phyloP scores from a whole-genome alignment of 2,888 invertebrate genomes.

The Drymonia ruficornis region DNA sequence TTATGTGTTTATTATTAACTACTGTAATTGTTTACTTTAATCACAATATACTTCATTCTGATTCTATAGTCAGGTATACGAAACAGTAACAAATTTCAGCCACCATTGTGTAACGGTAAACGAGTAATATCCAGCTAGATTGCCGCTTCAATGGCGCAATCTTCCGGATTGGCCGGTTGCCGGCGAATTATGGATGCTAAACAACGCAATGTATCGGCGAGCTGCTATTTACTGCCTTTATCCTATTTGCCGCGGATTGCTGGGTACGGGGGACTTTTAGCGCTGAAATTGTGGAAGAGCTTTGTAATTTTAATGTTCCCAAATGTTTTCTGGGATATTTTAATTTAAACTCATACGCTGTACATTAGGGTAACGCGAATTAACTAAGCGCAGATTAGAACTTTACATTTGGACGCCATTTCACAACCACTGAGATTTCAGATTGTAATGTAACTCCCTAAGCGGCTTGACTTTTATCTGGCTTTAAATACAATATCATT shows the following conservation, averaged over 20 bases:
- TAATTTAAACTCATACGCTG: no score
- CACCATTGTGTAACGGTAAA: slow-evolving; percentile 23
- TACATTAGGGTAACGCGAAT: no score
- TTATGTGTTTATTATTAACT: no score
- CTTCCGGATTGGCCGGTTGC: slow-evolving; percentile 37
- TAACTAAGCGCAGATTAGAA: no score
- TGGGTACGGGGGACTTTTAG: slow-evolving; percentile 16
- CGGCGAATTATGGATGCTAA: slow-evolving; percentile 36
- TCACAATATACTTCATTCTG: not conserved
- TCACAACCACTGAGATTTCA: no score
- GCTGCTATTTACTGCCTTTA: slow-evolving; percentile 36
- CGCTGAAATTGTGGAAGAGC: not conserved
- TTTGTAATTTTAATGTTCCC: not conserved
- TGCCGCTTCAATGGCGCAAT: slow-evolving; percentile 35
- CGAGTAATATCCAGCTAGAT: slow-evolving; percentile 32
- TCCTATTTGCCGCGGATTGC: slow-evolving; percentile 29
- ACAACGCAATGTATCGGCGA: slow-evolving; percentile 35
- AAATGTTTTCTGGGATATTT: no score
- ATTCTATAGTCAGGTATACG: not conserved
- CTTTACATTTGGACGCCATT: no score
- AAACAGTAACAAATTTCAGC: slow-evolving; percentile 8
- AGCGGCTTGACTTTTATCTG: no score
- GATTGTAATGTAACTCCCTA: no score
- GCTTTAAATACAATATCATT: no score
- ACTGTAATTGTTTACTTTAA: no score